phyloP scores from a whole-genome alignment of 2,888 invertebrate genomes.

The Sinopyrophorus schimmeli region DNA sequence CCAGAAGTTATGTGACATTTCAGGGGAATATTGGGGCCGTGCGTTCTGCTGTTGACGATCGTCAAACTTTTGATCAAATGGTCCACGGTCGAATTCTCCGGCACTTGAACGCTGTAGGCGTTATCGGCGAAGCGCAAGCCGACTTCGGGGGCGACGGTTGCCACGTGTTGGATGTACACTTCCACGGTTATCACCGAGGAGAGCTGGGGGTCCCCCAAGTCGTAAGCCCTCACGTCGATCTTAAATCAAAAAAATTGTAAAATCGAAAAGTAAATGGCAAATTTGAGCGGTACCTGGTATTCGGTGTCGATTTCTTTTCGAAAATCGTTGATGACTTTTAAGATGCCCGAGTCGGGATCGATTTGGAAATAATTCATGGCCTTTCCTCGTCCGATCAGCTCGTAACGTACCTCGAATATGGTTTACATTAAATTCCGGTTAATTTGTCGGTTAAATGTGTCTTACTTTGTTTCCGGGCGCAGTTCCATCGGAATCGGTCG shows the following conservation, averaged over 20 bases:
- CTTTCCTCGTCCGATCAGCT: slow-evolving; percentile 80
- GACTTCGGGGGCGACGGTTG: slow-evolving; percentile 66
- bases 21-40: slow-evolving; percentile 70
- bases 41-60: slow-evolving; percentile 72
- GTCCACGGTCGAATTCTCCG: slow-evolving; percentile 73
- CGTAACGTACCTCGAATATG: slow-evolving; percentile 64
- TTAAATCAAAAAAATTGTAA: slow-evolving; percentile 45
- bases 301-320: slow-evolving; percentile 85
- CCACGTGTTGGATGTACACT: slow-evolving; percentile 80
- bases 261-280: slow-evolving; percentile 1
- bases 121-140: slow-evolving; percentile 88
- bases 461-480: slow-evolving; percentile 77
- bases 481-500: slow-evolving; percentile 83
- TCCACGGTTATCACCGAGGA: slow-evolving; percentile 81
- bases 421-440: not conserved
- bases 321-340: slow-evolving; percentile 81
- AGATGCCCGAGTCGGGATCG: slow-evolving; percentile 79
- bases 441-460: not conserved
- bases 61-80: slow-evolving; percentile 71
- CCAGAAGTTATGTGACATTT: slow-evolving; percentile 79
- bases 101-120: slow-evolving; percentile 78
- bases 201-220: slow-evolving; percentile 82
- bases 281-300: slow-evolving; percentile 66
- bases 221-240: slow-evolving; percentile 84
- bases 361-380: slow-evolving; percentile 85